Base-by-base conservation (phyloP, 2,113 vertebrate genomes). In the Numida meleagris region DNA sequence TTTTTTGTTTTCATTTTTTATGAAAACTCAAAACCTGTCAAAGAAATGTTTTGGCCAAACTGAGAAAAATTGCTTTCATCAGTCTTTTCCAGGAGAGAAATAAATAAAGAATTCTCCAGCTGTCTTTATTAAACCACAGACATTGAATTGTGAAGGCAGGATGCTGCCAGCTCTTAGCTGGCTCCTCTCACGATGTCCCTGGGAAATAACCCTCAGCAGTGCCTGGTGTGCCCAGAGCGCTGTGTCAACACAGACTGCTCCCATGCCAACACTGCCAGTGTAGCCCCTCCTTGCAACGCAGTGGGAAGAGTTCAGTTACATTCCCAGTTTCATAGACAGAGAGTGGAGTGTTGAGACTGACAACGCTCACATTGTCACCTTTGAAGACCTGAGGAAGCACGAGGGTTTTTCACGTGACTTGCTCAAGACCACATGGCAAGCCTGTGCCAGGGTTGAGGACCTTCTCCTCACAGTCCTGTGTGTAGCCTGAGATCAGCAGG, bases 21-120 rank as follows among this genome's bases (percentile, higher is more conserved):
- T 59, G 50, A 85, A 93, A 95, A 95, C 42, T 58, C 74, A 61
- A 88, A 96, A 89, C 46, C 79, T 91, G 82, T 67, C 71, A 57
- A 87, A 84, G 68, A 84, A 82, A 68, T 77, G 50, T 48, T 92
- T 91, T 86, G 68, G 55, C 63, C 68, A 91, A 62, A 38, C 23
- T 57, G 53, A 95, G 40, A 68, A 92, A 94, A 91, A 89, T 17
- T 0, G 3, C 65, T 91, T 89, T 94, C 12, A 9, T 63, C 59
- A 31, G 42, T 67, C 29, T 89, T 91, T 95, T 95, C 82, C 40
- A 77, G 55, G 18, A 48, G 4, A 71, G 10, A 88, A 89, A 86
- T n/a, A 78, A 63, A 88, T 51, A 80, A 86, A 89, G 12, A 8
- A 19, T 79, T 80, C 17, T 34, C 75, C 34, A 74, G 36, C 29